Conservation (phyloP, 92 coral and sea anemone genomes). For the Ricordea florida region DNA sequence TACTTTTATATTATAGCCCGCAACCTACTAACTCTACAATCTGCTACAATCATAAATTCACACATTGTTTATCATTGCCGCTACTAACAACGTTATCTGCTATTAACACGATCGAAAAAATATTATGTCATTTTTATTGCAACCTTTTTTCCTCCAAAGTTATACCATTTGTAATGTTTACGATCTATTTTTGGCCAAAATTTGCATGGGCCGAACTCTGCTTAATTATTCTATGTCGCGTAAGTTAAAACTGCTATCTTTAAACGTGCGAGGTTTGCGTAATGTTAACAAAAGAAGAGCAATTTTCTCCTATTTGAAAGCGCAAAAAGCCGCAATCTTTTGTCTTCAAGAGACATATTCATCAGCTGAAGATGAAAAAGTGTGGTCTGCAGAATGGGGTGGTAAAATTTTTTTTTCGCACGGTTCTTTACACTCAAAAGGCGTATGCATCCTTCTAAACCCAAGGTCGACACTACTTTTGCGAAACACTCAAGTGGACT, state of each 20-base stretch:
- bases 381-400: too few relatives aligned
- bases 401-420: background rate
- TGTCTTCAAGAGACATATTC: too few relatives aligned
- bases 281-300: constrained; percentile 1
- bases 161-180: too few relatives aligned
- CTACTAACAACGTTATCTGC: background rate
- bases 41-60: background rate
- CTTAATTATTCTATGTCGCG: background rate
- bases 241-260: background rate
- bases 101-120: background rate
- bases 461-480: background rate
- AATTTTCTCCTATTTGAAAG: background rate
- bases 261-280: background rate
- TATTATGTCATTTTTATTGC: background rate
- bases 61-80: background rate
- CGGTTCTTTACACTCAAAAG: background rate
- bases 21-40: background rate
- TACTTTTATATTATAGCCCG: background rate
- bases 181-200: background rate
- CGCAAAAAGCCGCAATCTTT: background rate
- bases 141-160: background rate
- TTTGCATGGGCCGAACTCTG: background rate
- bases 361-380: too few relatives aligned
- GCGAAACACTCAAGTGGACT: background rate
- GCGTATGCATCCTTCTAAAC: background rate